Evolutionary conservation across 2,888 invertebrate genomes (phyloP), one percentile per base, ranked within the genome.

Genomic region (Chymomyza fuscimana): DNA sequence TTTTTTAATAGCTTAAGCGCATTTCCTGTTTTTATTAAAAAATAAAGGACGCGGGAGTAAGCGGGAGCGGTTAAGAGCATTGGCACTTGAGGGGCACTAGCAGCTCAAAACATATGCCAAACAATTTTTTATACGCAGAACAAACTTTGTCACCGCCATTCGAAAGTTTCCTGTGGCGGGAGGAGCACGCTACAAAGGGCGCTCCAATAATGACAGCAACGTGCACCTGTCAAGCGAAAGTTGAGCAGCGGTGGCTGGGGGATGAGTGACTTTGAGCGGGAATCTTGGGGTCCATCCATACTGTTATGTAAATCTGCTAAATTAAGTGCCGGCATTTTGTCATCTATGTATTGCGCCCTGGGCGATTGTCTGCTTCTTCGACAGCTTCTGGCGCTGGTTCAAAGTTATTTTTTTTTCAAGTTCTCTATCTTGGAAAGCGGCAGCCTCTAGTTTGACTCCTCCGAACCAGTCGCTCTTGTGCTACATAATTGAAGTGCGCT

Each of bases 1-100:
- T 85, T 85, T 85, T 87, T 87, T 88, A 88, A 85, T 87, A 85
- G 85, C 88, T 85, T 80, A 77, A 79, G 88, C 80, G 82, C 85
- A 80, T 87, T 88, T 80, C 72, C 76, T 76, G 80, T 78, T 83
- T 87, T 84, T 84, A 81, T 76, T 78, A 78, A 79, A 78, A 77
- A 63, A 52, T 7, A 54, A 61, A 54, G 29, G 1, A 40, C n/a
- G 2, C 58, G 9, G 2, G 0, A 12, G 25, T 10, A n/a, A n/a
- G 16, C 16, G 22, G 0, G 54, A 15, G 3, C 6, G 22, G 25
- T 25, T 25, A 25, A 25, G 25, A 25, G 25, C 25, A 25, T 25
- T 12, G 9, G 16, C 54, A 25, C 29, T 10, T 10, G 22, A 12
- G 58, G 58, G 7, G 19, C 22, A 19, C 54, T 5, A 19, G 9